Evolutionary conservation across 2,797 vertebrate species (phyloP).

Genomic region (Hyperoplus lanceolatus): DNA sequence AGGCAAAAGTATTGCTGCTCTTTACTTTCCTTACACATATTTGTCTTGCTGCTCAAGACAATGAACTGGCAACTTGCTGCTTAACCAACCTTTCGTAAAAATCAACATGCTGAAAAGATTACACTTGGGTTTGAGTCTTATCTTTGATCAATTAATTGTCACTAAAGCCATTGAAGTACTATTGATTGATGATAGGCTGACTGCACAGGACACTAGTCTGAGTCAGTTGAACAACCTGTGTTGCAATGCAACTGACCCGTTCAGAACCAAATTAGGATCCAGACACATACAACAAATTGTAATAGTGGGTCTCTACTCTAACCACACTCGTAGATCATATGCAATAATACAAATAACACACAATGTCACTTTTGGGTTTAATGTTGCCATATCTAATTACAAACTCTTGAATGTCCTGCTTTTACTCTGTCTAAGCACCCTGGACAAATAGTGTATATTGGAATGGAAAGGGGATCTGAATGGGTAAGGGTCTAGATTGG

Average conservation of each 20-base stretch:
- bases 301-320: too few species aligned
- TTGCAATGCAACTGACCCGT: neutral
- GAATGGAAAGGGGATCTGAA: too few species aligned
- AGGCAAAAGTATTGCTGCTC: constrained; percentile 13
- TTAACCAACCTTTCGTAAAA: neutral
- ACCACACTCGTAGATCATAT: too few species aligned
- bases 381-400: too few species aligned
- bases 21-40: constrained; percentile 16
- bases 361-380: too few species aligned
- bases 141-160: neutral
- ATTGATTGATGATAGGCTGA: neutral
- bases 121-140: neutral
- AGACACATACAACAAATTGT: too few species aligned
- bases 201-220: neutral
- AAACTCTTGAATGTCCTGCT: too few species aligned
- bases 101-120: neutral
- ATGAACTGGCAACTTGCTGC: neutral
- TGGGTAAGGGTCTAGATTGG: neutral
- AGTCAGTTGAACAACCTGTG: neutral
- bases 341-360: too few species aligned
- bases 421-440: too few species aligned
- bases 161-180: neutral
- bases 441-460: too few species aligned
- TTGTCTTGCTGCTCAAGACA: constrained; percentile 25
- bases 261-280: too few species aligned